phyloP scores from a whole-genome alignment of 2,888 invertebrate species.

The Sepiola atlantica region DNA sequence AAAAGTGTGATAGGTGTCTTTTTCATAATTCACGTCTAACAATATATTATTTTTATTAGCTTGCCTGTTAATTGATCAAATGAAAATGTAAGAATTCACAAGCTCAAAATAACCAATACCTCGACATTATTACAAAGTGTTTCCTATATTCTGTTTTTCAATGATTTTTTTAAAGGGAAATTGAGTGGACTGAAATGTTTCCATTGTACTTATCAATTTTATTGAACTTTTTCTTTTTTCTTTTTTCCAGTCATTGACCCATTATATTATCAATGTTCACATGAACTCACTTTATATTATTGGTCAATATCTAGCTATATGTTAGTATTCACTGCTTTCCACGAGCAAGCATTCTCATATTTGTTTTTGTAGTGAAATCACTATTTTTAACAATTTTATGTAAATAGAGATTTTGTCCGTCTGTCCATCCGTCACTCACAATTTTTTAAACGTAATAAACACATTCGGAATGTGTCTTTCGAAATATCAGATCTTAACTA shows the following conservation, averaged over 20 bases:
- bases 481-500: no score
- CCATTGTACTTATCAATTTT: background rate
- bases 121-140: background rate
- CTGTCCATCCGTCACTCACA: no score
- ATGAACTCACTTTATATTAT: slow-evolving; percentile 4
- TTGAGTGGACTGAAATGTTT: background rate
- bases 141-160: background rate
- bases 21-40: no score
- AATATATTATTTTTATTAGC: no score
- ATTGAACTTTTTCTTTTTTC: background rate
- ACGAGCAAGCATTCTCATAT: background rate
- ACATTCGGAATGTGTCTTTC: no score
- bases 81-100: no score
- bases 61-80: no score
- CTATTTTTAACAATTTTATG: background rate
- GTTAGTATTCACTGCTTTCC: background rate
- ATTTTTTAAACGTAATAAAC: no score
- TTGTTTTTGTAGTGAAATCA: background rate
- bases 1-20: no score
- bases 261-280: background rate
- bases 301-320: background rate
- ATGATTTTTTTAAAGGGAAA: background rate
- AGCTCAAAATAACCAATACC: background rate
- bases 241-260: background rate
- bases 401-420: no score